Evolutionary conservation across 2,113 vertebrate species (phyloP), one percentile per base, ranked within the genome.

Genomic region (Vulpes lagopus): DNA sequence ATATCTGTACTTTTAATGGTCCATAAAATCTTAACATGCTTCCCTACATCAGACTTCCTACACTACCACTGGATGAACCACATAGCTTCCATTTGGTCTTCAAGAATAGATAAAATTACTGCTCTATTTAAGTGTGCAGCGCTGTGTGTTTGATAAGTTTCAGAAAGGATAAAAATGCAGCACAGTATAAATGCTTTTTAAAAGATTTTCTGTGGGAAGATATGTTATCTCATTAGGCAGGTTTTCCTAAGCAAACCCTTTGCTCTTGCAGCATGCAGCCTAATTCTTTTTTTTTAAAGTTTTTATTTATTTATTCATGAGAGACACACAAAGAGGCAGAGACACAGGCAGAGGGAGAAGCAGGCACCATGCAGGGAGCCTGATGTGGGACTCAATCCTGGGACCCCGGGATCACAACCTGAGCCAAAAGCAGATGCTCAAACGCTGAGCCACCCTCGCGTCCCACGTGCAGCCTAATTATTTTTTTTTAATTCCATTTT

Each of bases 11-110:
- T 92, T 96, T 80, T 90, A 92, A 84, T 88, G 73, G 64, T n/a
- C 80, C 32, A 53, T 94, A 90, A 94, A 95, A 95, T 93, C 35
- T 73, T 96, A 96, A 87, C 49, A 76, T 67, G 17, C 9, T 94
- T 78, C 82, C 38, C 73, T 84, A 67, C 11, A 73, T 85, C 49
- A 67, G n/a, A 67, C 88, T 96, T 95, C 35, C 78, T 91, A 76
- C 96, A 94, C 43, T 89, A 59, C 78, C 91, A 65, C 6, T 62
- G n/a, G 55, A 89, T 57, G 15, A 95, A 85, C 51, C 49, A 83
- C 55, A 93, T 60, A 83, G 43, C 71, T 96, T 88, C 49, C 71
- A 82, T 92, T 91, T 95, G 65, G 89, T 95, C n/a, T 80, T 86
- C 74, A 95, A 84, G 83, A 91, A 85, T 43, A 91, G 67, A 78